A percentile compares a stretch with the other conserved stretches of the same genome.
phyloP scores from a whole-genome alignment of 2,113 vertebrate species.

The Atherinomorus stipes region DNA sequence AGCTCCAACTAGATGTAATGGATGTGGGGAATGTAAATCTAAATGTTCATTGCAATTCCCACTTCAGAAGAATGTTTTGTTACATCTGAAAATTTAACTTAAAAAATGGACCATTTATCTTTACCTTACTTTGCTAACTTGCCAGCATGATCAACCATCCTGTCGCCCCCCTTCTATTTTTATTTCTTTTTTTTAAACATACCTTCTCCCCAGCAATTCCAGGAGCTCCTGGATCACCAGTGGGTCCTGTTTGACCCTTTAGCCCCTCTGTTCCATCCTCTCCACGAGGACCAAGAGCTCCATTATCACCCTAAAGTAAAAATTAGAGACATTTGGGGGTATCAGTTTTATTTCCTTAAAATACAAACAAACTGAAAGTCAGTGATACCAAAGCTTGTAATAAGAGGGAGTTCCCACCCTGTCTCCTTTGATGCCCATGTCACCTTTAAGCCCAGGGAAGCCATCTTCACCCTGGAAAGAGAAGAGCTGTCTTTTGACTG shows the following conservation, averaged over 20 bases:
- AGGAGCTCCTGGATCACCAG: conserved; percentile 82
- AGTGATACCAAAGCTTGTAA: neutral
- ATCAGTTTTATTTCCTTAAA: neutral
- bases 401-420: conserved; percentile 79
- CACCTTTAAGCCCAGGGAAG: conserved; percentile 92
- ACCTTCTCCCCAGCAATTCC: conserved; percentile 92
- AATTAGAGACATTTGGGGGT: neutral
- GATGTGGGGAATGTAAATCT: conserved; percentile 33
- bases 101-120: neutral
- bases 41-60: conserved; percentile 10
- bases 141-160: neutral
- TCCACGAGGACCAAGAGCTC: conserved; percentile 81
- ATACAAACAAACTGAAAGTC: neutral
- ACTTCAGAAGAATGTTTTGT: neutral
- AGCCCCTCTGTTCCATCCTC: conserved; percentile 91
- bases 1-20: conserved; percentile 20
- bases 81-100: neutral
- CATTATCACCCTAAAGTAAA: conserved; percentile 84
- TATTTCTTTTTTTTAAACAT: conserved; percentile 1
- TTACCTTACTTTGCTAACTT: neutral
- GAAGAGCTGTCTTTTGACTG: conserved; percentile 6
- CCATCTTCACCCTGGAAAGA: conserved; percentile 91
- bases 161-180: too few species aligned
- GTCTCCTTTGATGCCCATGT: conserved; percentile 90
- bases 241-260: conserved; percentile 87